A percentile compares a stretch with the other conserved stretches of the same genome.
phyloP scores from a whole-genome alignment of 2,113 vertebrate genomes.

The Scopus umbretta region DNA sequence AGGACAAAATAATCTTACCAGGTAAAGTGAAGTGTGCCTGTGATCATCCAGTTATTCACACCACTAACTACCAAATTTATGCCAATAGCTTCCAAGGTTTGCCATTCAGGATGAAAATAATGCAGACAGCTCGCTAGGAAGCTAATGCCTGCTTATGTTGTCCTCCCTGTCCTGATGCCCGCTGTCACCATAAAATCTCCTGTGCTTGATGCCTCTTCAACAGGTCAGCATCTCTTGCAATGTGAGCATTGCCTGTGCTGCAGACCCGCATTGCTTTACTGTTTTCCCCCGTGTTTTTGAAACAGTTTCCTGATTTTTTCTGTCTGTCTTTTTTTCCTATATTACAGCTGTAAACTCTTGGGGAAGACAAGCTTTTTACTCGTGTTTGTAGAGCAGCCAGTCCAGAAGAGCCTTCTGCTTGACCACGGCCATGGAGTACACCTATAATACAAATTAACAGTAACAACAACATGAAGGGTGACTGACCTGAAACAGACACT shows the following conservation, averaged over 20 bases:
- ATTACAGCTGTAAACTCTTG: neutral
- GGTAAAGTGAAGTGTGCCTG: neutral
- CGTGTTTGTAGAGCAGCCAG: neutral
- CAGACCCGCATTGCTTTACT: fast-evolving
- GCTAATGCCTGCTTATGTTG: neutral
- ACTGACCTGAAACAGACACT: neutral
- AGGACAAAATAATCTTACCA: neutral
- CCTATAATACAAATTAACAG: neutral
- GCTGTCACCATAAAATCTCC: neutral
- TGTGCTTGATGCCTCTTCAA: neutral
- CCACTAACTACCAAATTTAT: neutral
- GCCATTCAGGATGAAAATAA: neutral
- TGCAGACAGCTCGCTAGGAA: fast-evolving
- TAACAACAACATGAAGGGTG: neutral
- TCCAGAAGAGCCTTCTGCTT: neutral
- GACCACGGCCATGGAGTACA: fast-evolving
- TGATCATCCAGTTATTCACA: neutral
- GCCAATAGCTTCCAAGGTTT: neutral
- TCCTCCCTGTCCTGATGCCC: neutral
- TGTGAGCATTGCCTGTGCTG: neutral
- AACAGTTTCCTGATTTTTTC: neutral
- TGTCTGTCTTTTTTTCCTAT: neutral
- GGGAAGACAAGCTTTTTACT: neutral
- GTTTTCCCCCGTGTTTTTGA: neutral
- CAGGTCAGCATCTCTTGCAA: neutral